Conservation (phyloP, 2,888 invertebrate genomes). For the Caprella mutica region DNA sequence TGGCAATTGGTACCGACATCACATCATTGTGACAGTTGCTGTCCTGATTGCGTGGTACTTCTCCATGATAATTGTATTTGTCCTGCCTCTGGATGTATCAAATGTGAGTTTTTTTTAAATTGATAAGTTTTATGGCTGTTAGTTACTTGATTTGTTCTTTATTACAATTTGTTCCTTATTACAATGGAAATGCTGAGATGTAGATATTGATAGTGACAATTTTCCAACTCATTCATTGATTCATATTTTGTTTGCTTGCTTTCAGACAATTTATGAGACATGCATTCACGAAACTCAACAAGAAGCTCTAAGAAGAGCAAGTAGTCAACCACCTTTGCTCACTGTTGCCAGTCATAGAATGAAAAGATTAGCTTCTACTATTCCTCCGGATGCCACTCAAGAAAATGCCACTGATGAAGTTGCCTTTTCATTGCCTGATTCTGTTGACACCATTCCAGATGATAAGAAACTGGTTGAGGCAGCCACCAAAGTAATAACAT, state of each 20-base stretch:
- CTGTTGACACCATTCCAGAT: too few species aligned
- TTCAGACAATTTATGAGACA: constrained; percentile 16
- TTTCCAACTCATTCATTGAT: background rate
- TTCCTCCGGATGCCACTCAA: too few species aligned
- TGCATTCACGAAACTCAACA: constrained; percentile 10
- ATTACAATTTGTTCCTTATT: background rate
- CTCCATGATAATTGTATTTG: constrained; percentile 93
- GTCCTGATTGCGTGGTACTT: constrained; percentile 97
- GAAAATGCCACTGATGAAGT: too few species aligned
- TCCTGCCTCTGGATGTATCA: constrained; percentile 92
- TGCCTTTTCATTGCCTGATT: too few species aligned
- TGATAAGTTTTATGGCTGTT: background rate
- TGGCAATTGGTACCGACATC: constrained; percentile 90
- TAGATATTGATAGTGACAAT: background rate
- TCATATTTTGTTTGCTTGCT: background rate
- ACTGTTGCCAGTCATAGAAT: too few species aligned
- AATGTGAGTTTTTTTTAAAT: constrained; percentile 57
- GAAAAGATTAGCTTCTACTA: too few species aligned
- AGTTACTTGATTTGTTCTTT: background rate
- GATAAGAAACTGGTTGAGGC: too few species aligned
- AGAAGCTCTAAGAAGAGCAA: too few species aligned
- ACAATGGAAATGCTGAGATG: background rate
- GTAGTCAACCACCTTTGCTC: too few species aligned
- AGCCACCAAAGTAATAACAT: too few species aligned
- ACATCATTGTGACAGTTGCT: constrained; percentile 80